Conservation (phyloP, 2,888 invertebrate genomes). For the Amaurobius ferox region DNA sequence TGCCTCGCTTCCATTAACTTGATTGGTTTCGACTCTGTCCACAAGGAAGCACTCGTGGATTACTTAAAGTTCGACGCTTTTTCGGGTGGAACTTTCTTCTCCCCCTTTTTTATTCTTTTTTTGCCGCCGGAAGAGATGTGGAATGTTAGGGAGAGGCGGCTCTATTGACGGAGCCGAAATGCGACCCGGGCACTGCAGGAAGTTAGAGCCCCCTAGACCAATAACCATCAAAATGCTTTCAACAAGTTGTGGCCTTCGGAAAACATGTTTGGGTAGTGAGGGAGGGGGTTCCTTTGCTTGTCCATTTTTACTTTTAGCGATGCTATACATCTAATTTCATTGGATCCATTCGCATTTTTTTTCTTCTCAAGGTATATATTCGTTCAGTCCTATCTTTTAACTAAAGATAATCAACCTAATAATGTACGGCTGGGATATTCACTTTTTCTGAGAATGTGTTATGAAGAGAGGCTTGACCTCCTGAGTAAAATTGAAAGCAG, state of each 20-base stretch:
- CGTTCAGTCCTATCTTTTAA: not conserved
- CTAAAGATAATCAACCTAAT: constrained; percentile 8
- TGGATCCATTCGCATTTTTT: constrained; percentile 2
- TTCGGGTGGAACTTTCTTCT: constrained; percentile 45
- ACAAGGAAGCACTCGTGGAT: constrained; percentile 72
- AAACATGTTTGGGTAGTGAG: constrained; percentile 59
- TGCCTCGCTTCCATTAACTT: constrained; percentile 72
- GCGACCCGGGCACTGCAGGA: constrained; percentile 61
- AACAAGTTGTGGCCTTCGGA: constrained; percentile 66
- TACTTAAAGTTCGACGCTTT: constrained; percentile 73
- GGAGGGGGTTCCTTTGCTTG: constrained; percentile 35
- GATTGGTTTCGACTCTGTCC: constrained; percentile 73
- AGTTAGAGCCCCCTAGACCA: constrained; percentile 53
- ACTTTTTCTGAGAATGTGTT: not conserved
- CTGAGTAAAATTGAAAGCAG: not conserved
- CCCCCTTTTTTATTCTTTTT: not conserved
- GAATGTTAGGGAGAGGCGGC: constrained; percentile 58
- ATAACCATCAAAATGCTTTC: constrained; percentile 72
- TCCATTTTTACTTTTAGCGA: constrained; percentile 11
- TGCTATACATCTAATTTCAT: constrained; percentile 13
- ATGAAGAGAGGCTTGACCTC: not conserved
- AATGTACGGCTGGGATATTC: not conserved
- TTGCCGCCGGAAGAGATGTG: constrained; percentile 69
- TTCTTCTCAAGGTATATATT: not conserved
- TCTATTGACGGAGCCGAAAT: constrained; percentile 66